Evolutionary conservation across 2,797 vertebrate genomes (phyloP), one percentile per base, ranked within the genome.

Genomic region (Diplodus puntazzo): DNA sequence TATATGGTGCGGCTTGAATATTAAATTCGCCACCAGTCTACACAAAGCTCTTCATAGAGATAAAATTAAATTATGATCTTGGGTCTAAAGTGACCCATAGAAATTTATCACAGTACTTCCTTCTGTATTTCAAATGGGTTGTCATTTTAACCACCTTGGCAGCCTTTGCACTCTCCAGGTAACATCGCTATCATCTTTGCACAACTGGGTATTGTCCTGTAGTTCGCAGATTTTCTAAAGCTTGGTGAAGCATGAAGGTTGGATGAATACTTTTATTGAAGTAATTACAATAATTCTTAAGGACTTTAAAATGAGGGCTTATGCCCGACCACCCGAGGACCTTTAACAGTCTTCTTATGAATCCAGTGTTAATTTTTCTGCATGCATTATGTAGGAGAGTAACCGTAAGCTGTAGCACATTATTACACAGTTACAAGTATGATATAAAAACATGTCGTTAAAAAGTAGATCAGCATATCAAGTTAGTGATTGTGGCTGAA

Each of bases 11-110:
- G 42, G 25, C 3, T 5, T 69, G 48, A 72, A 81, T 72, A 60
- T 53, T 69, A 72, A 79, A 80, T 60, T 67, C 65, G 62, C 43
- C 25, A 55, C 46, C 43, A 46, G 43, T 65, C n/a, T 54, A 69
- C 53, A 61, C 58, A 85, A 61, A 80, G 60, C 49, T 54, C 65
- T 69, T 16, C 17, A 57, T 46, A 25, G 25, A 25, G 17, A 72
- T 14, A 69, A 70, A 59, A 57, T 54, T 4, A 59, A 77, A 75
- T 68, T 48, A 48, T 3, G 8, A 73, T 63, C 9, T 50, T 42
- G n/a, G n/a, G n/a, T n/a, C n/a, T n/a, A n/a, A 14, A 77, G 45
- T 43, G 10, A 25, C 13, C 63, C 21, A 5, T 46, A 53, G 25
- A 70, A 66, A 70, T 30, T 1, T 6, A 7, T 7, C 45, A 10